Percentiles rank a stretch among this genome's conserved stretches.
phyloP scores from a whole-genome alignment of 1,140 invertebrate genomes.

The Drosophila biarmipes region DNA sequence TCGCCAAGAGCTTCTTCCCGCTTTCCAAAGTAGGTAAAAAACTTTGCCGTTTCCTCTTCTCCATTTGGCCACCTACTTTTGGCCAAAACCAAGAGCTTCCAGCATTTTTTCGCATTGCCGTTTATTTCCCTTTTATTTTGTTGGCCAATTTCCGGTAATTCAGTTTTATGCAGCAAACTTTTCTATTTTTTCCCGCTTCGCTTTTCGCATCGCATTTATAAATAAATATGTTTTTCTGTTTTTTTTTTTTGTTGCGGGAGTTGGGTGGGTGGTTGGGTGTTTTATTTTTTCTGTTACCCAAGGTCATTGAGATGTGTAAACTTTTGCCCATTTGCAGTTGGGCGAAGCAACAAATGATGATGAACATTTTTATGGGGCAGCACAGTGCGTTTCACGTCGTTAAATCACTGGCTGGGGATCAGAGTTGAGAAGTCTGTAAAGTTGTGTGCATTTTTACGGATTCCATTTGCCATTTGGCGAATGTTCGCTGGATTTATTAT shows the following conservation, averaged over 20 bases:
- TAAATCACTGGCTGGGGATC: conserved; percentile 45
- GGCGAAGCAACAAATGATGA: conserved; percentile 55
- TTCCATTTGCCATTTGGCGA: conserved; percentile 16
- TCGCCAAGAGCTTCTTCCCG: conserved; percentile 18
- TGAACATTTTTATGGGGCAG: conserved; percentile 49
- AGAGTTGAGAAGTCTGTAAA: conserved; percentile 41
- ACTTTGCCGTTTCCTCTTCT: conserved; percentile 35
- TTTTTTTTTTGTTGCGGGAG: conserved; percentile 1
- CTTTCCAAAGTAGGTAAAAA: conserved; percentile 67
- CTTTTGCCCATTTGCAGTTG: conserved; percentile 54
- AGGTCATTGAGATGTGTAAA: conserved; percentile 55
- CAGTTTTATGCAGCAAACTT: conserved; percentile 81
- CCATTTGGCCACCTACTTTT: conserved; percentile 65
- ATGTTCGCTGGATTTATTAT: conserved; percentile 25
- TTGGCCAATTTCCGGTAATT: conserved; percentile 82
- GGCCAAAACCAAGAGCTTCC: conserved; percentile 14
- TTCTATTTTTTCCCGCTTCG: conserved; percentile 60
- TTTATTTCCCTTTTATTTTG: conserved; percentile 63
- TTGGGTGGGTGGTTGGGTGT: conserved; percentile 4
- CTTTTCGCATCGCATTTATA: conserved; percentile 51
- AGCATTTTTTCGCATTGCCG: conserved; percentile 65
- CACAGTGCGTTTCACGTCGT: conserved; percentile 49
- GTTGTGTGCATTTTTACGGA: conserved; percentile 28
- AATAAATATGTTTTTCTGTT: conserved; percentile 45
- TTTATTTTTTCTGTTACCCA: conserved; percentile 24